A percentile compares a stretch with the other conserved stretches of the same genome.
These are phyloP conservation scores for Acromyrmex heyeri DNA, from an alignment of 1,140 invertebrate genomes.

Conservation along the genomic window DNA sequence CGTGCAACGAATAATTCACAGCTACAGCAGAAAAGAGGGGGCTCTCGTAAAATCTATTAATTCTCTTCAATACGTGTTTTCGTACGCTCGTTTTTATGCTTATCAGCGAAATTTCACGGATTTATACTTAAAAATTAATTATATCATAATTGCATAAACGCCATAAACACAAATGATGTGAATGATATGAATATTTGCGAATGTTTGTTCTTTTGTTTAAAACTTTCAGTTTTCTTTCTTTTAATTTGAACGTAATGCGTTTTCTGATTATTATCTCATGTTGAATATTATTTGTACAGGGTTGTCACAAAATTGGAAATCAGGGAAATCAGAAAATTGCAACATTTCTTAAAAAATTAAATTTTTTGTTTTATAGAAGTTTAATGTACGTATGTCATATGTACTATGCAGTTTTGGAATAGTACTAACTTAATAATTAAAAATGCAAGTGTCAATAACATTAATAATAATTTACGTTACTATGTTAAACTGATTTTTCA, in stretches of 20 bases:
- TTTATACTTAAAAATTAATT: conserved; percentile 4
- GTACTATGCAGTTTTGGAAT: no score
- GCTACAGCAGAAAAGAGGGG: conserved; percentile 38
- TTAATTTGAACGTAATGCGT: neutral
- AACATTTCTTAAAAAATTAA: no score
- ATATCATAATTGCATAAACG: neutral
- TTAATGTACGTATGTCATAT: no score
- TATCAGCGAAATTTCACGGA: conserved; percentile 9
- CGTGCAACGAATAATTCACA: conserved; percentile 72
- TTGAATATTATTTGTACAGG: neutral
- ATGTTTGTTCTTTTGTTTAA: neutral
- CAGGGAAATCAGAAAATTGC: no score
- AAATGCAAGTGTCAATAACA: no score
- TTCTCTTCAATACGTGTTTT: conserved; percentile 28
- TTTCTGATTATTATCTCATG: neutral
- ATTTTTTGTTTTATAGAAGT: no score
- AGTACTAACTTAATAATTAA: no score
- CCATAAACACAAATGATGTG: neutral
- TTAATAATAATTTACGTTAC: no score
- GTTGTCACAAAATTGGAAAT: neutral
- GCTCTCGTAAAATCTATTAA: conserved; percentile 69
- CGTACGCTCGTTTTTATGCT: conserved; percentile 55
- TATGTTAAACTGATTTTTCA: no score
- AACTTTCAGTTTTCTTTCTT: neutral
- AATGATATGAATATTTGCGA: neutral